These are phyloP conservation scores for Entomobrya proxima DNA, from an alignment of 2,888 invertebrate genomes.

Conservation along the genomic window DNA sequence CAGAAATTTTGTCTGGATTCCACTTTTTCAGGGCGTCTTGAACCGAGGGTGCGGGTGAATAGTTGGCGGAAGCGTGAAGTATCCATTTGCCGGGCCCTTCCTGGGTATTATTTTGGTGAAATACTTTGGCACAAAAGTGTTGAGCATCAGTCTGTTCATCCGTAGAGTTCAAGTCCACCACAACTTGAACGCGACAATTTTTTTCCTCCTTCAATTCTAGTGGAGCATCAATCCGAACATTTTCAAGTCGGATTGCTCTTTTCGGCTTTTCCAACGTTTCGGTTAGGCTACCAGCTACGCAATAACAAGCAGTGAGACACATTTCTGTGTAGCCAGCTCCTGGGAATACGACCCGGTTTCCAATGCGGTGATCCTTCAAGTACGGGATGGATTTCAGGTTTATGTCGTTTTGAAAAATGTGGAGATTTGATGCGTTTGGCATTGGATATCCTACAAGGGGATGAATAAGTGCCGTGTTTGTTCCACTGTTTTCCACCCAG, in stretches of 20 bases:
- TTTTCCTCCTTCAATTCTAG: too few relatives aligned
- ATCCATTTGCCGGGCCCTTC: not conserved
- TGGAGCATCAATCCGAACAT: constrained; percentile 31
- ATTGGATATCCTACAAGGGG: too few relatives aligned
- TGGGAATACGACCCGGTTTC: constrained; percentile 26
- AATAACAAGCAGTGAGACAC: constrained; percentile 34
- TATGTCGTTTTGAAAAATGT: too few relatives aligned
- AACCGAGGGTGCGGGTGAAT: not conserved
- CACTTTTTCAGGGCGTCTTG: not conserved
- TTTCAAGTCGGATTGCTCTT: not conserved
- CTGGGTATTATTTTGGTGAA: constrained; percentile 17
- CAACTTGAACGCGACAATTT: too few relatives aligned
- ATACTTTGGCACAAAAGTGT: not conserved
- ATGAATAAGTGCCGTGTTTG: too few relatives aligned
- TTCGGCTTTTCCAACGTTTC: not conserved
- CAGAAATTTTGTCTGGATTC: too few relatives aligned
- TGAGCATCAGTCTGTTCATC: too few relatives aligned
- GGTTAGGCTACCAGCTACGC: not conserved
- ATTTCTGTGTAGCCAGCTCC: constrained; percentile 50
- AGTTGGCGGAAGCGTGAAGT: too few relatives aligned
- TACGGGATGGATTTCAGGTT: constrained; percentile 11
- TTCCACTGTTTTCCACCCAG: too few relatives aligned
- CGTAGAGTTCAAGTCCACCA: not conserved
- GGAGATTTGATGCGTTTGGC: too few relatives aligned
- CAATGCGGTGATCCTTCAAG: constrained; percentile 51